These are phyloP conservation scores for Rhea americana DNA, from an alignment of 2,113 vertebrate species.

Conservation along the genomic window DNA sequence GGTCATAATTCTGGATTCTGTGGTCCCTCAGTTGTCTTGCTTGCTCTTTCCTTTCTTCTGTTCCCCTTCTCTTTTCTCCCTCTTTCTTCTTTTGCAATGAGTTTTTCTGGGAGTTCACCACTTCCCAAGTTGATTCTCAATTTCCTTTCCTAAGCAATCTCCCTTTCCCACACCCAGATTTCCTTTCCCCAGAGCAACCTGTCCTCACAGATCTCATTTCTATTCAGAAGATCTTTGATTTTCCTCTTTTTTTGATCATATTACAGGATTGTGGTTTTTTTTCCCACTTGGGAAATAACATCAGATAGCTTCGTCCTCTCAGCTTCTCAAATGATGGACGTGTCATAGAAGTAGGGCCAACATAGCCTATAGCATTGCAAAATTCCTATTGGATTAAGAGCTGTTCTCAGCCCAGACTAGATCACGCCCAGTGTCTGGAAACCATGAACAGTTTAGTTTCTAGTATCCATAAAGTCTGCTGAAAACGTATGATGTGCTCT, in stretches of 20 bases:
- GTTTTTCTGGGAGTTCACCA: neutral
- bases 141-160: neutral
- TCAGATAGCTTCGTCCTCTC: neutral
- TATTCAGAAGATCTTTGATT: neutral
- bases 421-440: neutral
- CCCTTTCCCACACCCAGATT: neutral
- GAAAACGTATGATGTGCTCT: accelerated
- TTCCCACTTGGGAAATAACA: neutral
- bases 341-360: neutral
- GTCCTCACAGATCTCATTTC: neutral
- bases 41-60: neutral
- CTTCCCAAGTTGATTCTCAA: neutral
- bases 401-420: neutral
- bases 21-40: neutral
- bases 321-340: neutral
- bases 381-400: neutral
- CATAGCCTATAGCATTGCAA: neutral
- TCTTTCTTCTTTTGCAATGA: neutral
- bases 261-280: neutral
- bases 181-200: neutral
- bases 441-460: neutral
- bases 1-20: neutral
- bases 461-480: neutral
- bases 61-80: neutral
- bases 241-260: neutral